phyloP scores from a whole-genome alignment of 2,113 vertebrate species.

The Pipa parva region DNA sequence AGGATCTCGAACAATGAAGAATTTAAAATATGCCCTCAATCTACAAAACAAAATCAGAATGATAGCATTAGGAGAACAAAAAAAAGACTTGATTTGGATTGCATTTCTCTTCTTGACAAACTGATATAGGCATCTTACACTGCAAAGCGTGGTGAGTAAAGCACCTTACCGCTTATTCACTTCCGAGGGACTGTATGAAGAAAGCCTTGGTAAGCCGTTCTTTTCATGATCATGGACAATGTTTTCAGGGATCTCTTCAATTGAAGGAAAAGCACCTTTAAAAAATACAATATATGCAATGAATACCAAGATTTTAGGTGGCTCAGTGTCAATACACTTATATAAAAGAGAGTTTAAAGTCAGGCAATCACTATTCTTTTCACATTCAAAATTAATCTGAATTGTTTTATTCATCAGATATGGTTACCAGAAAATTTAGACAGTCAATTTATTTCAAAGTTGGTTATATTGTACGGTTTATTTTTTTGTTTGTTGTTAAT shows the following conservation, averaged over 20 bases:
- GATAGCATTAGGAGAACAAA: background rate
- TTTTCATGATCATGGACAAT: conserved; percentile 93
- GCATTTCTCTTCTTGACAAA: no score
- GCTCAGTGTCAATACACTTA: no score
- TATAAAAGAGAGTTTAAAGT: no score
- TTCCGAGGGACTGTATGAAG: conserved; percentile 76
- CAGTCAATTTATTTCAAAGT: no score
- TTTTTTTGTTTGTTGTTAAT: no score
- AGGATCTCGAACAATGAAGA: conserved; percentile 94
- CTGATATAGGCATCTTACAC: no score
- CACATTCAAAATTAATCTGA: no score
- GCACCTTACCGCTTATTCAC: conserved; percentile 74
- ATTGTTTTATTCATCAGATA: no score
- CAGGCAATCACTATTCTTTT: no score
- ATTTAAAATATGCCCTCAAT: conserved; percentile 91
- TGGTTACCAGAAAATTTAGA: no score
- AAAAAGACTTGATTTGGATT: no score
- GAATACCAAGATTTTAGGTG: background rate
- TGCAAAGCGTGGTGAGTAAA: background rate
- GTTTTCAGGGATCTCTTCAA: conserved; percentile 89
- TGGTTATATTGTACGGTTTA: no score
- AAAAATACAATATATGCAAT: conserved; percentile 29
- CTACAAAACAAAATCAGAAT: conserved; percentile 57
- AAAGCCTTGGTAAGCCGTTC: conserved; percentile 90
- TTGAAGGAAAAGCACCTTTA: conserved; percentile 80